Evolutionary conservation across 2,888 invertebrate species (phyloP).

Genomic region (Myopa tessellatipennis): DNA sequence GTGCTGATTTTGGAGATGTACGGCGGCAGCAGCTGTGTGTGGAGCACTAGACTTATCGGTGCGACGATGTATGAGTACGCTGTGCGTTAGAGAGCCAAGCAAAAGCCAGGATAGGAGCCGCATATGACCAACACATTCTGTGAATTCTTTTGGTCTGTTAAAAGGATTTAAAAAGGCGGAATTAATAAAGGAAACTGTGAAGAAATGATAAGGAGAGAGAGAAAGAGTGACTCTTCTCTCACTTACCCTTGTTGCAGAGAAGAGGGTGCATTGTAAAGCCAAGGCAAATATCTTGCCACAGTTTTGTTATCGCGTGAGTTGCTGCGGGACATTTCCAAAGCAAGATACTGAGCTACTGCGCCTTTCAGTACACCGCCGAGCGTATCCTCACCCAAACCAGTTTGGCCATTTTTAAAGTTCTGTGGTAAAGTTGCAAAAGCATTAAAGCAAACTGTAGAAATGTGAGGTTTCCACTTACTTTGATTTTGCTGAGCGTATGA

Average conservation of each 20-base stretch:
- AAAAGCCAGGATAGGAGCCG: conserved; percentile 95
- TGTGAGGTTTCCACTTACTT: conserved; percentile 72
- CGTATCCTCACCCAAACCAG: conserved; percentile 92
- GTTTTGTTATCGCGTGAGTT: conserved; percentile 86
- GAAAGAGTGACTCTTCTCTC: not conserved
- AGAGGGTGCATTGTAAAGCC: conserved; percentile 87
- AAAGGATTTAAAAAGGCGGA: not conserved
- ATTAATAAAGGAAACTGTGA: too few species aligned
- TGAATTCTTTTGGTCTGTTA: conserved; percentile 87
- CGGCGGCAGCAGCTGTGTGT: conserved; percentile 49
- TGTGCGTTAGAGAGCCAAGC: conserved; percentile 93
- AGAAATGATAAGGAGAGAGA: too few species aligned
- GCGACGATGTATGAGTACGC: conserved; percentile 72
- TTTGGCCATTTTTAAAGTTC: conserved; percentile 72
- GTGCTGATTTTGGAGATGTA: conserved; percentile 57
- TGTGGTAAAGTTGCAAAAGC: conserved; percentile 37
- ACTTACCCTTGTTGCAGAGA: conserved; percentile 82
- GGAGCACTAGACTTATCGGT: conserved; percentile 52
- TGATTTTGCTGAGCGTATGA: conserved; percentile 95
- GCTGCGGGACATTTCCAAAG: conserved; percentile 92
- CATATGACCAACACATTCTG: conserved; percentile 95
- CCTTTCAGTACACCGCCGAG: conserved; percentile 96
- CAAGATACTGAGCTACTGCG: conserved; percentile 91
- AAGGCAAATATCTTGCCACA: conserved; percentile 85
- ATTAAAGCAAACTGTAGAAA: too few species aligned